Evolutionary conservation across 2,113 vertebrate genomes (phyloP).

Genomic region (Pseudorhombus dupliciocellatus): DNA sequence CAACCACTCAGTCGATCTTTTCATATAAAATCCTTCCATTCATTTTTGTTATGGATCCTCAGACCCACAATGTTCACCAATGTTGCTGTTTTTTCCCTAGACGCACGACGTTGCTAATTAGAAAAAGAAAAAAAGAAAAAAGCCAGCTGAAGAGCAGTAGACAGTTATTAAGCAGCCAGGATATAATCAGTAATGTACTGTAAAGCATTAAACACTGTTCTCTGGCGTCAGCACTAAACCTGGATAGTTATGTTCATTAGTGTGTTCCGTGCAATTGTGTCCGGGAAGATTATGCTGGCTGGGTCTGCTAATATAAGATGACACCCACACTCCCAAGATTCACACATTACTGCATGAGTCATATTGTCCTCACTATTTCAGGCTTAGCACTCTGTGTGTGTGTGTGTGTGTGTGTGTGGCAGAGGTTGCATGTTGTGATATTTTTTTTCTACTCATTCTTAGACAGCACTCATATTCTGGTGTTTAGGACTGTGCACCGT

Average conservation of each 20-base stretch:
- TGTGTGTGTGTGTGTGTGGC: too few species aligned
- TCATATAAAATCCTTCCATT: too few species aligned
- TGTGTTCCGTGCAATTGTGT: conserved; percentile 39
- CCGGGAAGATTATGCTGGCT: conserved; percentile 44
- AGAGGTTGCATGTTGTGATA: conserved; percentile 11
- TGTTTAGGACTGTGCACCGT: not conserved
- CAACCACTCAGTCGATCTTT: too few species aligned
- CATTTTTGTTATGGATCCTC: not conserved
- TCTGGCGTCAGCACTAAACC: conserved; percentile 33
- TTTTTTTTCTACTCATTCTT: conserved; percentile 18
- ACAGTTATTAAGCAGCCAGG: conserved; percentile 13
- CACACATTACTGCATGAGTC: conserved; percentile 64
- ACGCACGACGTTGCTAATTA: not conserved
- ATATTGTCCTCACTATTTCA: conserved; percentile 64
- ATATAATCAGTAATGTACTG: conserved; percentile 15
- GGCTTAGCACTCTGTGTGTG: conserved; percentile 28
- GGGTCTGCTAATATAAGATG: conserved; percentile 54
- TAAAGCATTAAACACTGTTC: conserved; percentile 28
- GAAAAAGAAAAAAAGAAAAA: conserved; percentile 2
- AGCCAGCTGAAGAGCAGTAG: not conserved
- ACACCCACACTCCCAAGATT: conserved; percentile 52
- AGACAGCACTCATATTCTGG: conserved; percentile 9
- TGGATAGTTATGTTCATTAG: conserved; percentile 48
- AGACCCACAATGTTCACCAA: not conserved
- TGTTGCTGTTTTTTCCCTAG: too few species aligned